Base-by-base conservation (phyloP, 2,888 invertebrate genomes). In the Adineta ricciae region DNA sequence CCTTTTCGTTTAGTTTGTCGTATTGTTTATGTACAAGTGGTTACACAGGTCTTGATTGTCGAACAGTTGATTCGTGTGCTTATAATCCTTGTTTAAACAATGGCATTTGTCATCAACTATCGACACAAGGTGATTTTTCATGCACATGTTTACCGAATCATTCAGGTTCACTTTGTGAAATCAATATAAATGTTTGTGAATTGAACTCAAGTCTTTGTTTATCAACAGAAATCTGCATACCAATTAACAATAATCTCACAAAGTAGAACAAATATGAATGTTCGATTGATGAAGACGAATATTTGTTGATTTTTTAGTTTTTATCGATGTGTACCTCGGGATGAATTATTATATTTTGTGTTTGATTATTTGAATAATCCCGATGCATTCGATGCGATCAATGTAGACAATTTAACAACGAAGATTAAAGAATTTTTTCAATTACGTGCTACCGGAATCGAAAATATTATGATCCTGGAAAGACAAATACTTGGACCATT, bases 1-100 rank as follows among this genome's bases (percentile, higher is more conserved):
- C n/a, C n/a, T 49, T 56, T 56, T 11, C 14, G 8, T 56, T 56
- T 64, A 64, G 64, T 64, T 14, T 11, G 14, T 32, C 64, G 14
- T 64, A 32, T 64, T 85, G 85, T 82, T n/a, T 52, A 27, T 85
- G 85, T 49, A 84, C 49, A 11, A 41, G 38, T 46, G 84, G 85
- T 36, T 83, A 83, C n/a, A 85, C 78, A 4, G 85, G 85, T 36
- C 19, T 24, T 41, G 73, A 84, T 50, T 85, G 85, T 49, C 83
- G 64, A n/a, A 52, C 36, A 16, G 49, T 85, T 19, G 85, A 85
- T 56, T 24, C 49, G 11, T 85, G 85, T n/a, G 52, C 73, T 3
- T 84, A 78, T 38, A 84, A 52, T 49, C 85, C 85, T 32, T 85
- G 85, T 56, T 16, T 21, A 24, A 52, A 78, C 54, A 32, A 73